Evolutionary conservation across 2,797 vertebrate species (phyloP).

Genomic region (Sebastes minor): DNA sequence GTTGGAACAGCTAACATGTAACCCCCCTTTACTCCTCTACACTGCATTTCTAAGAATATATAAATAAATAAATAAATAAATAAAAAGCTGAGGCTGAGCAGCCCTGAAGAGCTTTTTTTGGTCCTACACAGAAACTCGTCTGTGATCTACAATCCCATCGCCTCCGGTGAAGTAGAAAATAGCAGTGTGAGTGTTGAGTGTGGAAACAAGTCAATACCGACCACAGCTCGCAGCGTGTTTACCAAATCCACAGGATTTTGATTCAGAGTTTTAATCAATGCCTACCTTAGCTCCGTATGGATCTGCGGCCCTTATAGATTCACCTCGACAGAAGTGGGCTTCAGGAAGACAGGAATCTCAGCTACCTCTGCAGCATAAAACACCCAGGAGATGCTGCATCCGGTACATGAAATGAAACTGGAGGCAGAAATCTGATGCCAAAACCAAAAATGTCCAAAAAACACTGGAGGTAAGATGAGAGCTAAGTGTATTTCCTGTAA

Average conservation of each 20-base stretch:
- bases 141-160: constrained; percentile 40
- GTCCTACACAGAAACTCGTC: constrained; percentile 10
- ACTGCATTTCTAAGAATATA: neutral
- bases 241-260: constrained; percentile 40
- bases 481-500: neutral
- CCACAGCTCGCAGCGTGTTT: constrained; percentile 22
- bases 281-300: constrained; percentile 21
- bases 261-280: constrained; percentile 49
- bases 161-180: constrained; percentile 46
- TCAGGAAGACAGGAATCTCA: neutral
- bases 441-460: neutral
- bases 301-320: constrained; percentile 28
- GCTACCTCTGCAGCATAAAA: constrained; percentile 8
- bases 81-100: neutral
- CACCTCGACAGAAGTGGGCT: neutral
- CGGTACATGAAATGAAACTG: constrained; percentile 1
- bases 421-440: neutral
- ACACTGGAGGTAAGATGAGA: neutral
- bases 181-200: constrained; percentile 26
- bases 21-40: neutral
- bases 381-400: neutral
- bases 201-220: constrained; percentile 52
- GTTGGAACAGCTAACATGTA: neutral
- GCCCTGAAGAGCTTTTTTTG: neutral
- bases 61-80: neutral